Evolutionary conservation across 2,113 vertebrate species (phyloP), one percentile per base, ranked within the genome.

Genomic region (Neodon shergylaensis): DNA sequence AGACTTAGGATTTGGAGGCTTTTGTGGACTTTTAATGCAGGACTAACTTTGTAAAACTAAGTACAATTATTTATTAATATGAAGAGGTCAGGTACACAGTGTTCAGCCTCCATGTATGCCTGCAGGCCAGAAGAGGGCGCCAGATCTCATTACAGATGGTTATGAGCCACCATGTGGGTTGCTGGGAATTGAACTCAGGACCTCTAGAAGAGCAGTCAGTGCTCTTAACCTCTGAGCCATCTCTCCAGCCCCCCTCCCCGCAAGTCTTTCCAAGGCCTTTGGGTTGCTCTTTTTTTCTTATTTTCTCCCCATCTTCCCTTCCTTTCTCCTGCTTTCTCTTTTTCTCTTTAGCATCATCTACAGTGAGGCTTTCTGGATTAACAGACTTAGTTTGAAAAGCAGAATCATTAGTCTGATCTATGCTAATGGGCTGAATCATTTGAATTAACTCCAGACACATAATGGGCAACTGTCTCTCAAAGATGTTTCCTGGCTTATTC

Each of bases 401-500:
- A 77, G 33, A 13, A 61, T 39, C 26, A 36, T 68, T 90, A 63
- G 79, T 52, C 83, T 24, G 36, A 86, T 79, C 3, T 21, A 39
- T 87, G 73, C 87, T 93, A 9, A 36, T 10, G 5, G 88, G 91
- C 36, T 78, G 76, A 88, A 44, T 65, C 70, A 65, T 90, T 81
- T 52, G 68, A 72, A 66, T 95, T 72, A 79, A 93, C 83, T 79
- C 68, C 85, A 52, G 74, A 47, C 31, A 65, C 0, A 0, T 58
- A 39, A 92, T 36, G 68, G 52, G 28, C 42, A 42, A 0, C 83
- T 90, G n/a, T 58, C 33, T 92, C 58, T 68, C 74, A 76, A 63
- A 94, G 61, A 42, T 22, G 33, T 65, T 88, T 61, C 8, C 73
- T 90, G 66, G 54, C 88, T 84, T 76, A 44, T 66, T 92, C 65